Evolutionary conservation across 1,140 invertebrate species (phyloP).

Genomic region (Dreissena polymorpha): DNA sequence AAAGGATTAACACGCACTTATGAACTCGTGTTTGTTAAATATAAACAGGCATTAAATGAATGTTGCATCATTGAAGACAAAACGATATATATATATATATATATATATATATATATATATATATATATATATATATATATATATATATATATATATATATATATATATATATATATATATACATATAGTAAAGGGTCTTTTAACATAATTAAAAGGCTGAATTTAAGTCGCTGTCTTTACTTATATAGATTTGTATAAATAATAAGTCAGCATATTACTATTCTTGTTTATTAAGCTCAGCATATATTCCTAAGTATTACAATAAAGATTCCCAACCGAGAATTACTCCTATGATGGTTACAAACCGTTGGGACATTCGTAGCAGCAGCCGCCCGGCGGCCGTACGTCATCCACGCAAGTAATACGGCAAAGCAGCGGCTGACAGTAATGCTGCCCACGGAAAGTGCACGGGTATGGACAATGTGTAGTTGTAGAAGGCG

Average conservation of each 20-base stretch:
- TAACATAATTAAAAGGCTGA: not conserved
- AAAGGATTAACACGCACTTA: too few species aligned
- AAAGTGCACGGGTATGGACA: slow-evolving; percentile 35
- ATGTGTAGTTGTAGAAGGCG: slow-evolving; percentile 1
- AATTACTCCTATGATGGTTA: not conserved
- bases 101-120: too few species aligned
- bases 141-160: too few species aligned
- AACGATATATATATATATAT: too few species aligned
- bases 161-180: too few species aligned
- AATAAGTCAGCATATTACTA: not conserved
- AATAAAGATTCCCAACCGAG: too few species aligned
- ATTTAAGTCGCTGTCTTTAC: not conserved
- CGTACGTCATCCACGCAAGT: slow-evolving; percentile 35
- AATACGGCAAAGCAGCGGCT: slow-evolving; percentile 35
- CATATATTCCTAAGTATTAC: too few species aligned
- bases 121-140: too few species aligned
- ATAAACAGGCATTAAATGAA: not conserved
- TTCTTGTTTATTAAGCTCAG: not conserved
- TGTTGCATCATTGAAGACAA: not conserved
- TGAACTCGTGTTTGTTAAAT: too few species aligned
- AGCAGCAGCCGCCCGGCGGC: slow-evolving; percentile 25
- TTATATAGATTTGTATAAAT: too few species aligned
- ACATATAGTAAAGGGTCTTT: not conserved
- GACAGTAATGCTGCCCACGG: slow-evolving; percentile 26
- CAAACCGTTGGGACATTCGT: slow-evolving; percentile 35